phyloP scores from a whole-genome alignment of 2,888 invertebrate species.

The Protodeltote pygarga region DNA sequence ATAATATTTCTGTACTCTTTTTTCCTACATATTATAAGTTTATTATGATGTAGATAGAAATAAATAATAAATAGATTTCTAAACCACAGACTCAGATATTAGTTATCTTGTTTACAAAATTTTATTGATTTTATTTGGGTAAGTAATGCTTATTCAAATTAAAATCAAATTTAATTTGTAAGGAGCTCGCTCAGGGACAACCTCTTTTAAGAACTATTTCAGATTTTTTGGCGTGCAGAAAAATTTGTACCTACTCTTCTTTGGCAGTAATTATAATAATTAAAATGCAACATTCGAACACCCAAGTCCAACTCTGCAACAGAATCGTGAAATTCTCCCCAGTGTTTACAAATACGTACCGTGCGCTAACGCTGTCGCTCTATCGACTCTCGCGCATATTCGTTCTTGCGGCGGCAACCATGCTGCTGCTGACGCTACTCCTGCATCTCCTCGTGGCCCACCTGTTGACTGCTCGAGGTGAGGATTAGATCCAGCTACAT shows the following conservation, averaged over 20 bases:
- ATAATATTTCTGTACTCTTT: no score
- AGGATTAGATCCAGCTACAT: constrained; percentile 32
- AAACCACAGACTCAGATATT: no score
- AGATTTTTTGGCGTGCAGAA: no score
- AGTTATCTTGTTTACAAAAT: no score
- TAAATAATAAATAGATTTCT: no score
- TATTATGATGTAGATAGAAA: no score
- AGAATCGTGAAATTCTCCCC: constrained; percentile 47
- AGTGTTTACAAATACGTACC: constrained; percentile 71
- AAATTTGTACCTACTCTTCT: no score
- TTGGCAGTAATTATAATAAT: neutral
- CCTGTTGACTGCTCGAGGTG: constrained; percentile 45
- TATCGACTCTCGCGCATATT: constrained; percentile 38
- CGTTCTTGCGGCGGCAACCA: constrained; percentile 43
- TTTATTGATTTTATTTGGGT: no score
- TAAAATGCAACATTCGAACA: neutral
- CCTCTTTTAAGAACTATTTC: no score
- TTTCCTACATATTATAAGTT: no score
- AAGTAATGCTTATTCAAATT: no score
- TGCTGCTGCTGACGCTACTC: constrained; percentile 54
- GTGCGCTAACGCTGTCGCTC: constrained; percentile 24
- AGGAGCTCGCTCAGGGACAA: neutral
- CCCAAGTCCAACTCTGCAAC: constrained; percentile 54
- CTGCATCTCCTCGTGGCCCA: constrained; percentile 42
- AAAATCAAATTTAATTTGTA: no score